A percentile compares a stretch with the other conserved stretches of the same genome.
Evolutionary conservation across 2,797 vertebrate species (phyloP).

Genomic region (Borostomias antarcticus): DNA sequence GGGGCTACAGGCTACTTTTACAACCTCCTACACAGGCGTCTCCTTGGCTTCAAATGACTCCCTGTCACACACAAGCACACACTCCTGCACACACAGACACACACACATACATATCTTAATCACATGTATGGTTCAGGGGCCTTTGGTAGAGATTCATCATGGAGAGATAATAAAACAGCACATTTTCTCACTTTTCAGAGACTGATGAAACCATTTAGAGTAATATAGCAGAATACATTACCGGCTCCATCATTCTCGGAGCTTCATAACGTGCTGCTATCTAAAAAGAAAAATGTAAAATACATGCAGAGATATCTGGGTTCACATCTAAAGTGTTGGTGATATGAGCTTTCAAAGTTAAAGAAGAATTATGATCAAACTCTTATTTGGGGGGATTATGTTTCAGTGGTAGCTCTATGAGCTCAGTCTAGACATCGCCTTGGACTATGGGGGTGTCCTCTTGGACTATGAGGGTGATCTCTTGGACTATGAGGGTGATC

Average conservation of each 20-base stretch:
- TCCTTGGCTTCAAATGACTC: conserved; percentile 9
- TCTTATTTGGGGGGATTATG: conserved; percentile 41
- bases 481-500: too few species aligned
- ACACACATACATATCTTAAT: conserved; percentile 52
- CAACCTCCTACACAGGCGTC: background rate
- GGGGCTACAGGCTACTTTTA: conserved; percentile 15
- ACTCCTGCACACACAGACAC: conserved; percentile 37
- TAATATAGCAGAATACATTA: conserved; percentile 77
- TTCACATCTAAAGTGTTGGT: conserved; percentile 58
- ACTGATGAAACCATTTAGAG: conserved; percentile 78
- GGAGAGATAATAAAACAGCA: conserved; percentile 78
- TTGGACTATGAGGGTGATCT: too few species aligned
- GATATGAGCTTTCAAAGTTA: conserved; percentile 51
- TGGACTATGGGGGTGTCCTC: too few species aligned
- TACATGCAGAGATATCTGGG: conserved; percentile 57
- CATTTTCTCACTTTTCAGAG: conserved; percentile 77
- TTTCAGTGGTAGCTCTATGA: conserved; percentile 44
- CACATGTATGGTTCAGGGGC: conserved; percentile 70
- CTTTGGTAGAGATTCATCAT: conserved; percentile 77
- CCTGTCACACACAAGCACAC: conserved; percentile 11
- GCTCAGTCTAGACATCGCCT: too few species aligned
- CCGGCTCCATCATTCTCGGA: conserved; percentile 66
- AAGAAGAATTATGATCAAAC: conserved; percentile 60
- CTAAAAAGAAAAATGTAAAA: conserved; percentile 48
- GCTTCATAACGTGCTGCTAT: conserved; percentile 64